Percentiles rank a stretch among this genome's conserved stretches.
These are phyloP conservation scores for Aporophyla lueneburgensis DNA, from an alignment of 2,888 invertebrate species.

Conservation along the genomic window DNA sequence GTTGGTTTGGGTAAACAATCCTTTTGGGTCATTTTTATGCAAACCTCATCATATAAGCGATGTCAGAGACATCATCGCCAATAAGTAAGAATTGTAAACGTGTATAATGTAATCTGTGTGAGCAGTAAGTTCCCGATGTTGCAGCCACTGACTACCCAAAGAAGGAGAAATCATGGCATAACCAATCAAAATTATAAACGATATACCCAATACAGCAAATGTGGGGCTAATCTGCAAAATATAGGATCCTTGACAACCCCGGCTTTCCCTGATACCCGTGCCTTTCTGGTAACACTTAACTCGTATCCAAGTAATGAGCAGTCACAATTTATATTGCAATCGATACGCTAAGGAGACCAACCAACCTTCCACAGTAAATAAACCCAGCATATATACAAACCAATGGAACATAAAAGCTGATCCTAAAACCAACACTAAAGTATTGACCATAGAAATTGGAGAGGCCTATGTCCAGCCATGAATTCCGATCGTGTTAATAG, in stretches of 20 bases:
- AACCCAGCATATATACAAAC: neutral
- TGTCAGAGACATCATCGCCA: neutral
- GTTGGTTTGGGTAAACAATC: neutral
- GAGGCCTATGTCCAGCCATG: constrained; percentile 2
- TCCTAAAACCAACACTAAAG: neutral
- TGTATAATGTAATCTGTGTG: neutral
- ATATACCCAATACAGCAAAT: neutral
- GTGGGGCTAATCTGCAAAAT: neutral
- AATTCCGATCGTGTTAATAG: constrained; percentile 20
- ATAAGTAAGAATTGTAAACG: neutral
- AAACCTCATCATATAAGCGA: too few species aligned
- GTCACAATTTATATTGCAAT: neutral
- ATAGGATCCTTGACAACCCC: neutral
- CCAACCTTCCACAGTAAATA: neutral
- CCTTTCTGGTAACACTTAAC: neutral
- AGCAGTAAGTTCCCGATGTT: neutral
- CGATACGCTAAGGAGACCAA: neutral
- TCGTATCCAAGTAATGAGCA: neutral
- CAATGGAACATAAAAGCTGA: neutral
- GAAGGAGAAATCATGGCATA: neutral
- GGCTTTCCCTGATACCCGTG: neutral
- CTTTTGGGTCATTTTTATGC: too few species aligned
- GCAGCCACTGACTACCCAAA: neutral
- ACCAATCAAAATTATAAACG: neutral
- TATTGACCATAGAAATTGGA: neutral